Conservation (phyloP, 2,113 vertebrate genomes). For the Tor tambroides region DNA sequence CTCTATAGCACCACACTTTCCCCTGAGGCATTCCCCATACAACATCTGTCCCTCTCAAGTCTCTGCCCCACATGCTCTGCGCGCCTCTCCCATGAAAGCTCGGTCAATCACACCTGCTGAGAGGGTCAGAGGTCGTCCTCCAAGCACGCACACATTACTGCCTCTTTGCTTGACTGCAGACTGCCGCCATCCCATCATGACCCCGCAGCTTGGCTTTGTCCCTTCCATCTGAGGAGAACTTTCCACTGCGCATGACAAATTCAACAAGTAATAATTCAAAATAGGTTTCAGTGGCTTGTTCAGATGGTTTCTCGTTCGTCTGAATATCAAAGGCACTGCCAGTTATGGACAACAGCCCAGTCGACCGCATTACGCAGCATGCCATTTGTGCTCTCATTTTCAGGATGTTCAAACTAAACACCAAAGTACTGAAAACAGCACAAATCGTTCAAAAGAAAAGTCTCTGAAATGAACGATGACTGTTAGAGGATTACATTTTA, state of each 20-base stretch:
- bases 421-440: constrained; percentile 29
- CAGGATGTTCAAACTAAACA: constrained; percentile 39
- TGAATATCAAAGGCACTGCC: constrained; percentile 21
- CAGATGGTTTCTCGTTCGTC: not conserved
- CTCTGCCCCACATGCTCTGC: constrained; percentile 52
- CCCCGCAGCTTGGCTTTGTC: constrained; percentile 47
- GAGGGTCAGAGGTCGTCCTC: constrained; percentile 69
- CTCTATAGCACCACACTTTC: constrained; percentile 74
- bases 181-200: constrained; percentile 14
- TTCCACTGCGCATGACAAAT: constrained; percentile 4
- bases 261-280: constrained; percentile 5
- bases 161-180: constrained; percentile 51
- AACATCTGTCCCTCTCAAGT: constrained; percentile 74
- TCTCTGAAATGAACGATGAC: constrained; percentile 45
- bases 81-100: constrained; percentile 61
- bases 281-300: not conserved
- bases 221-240: constrained; percentile 30
- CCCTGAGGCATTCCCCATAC: constrained; percentile 66
- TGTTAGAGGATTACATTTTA: constrained; percentile 55
- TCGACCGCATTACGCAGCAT: not conserved
- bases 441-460: not conserved
- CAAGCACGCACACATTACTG: constrained; percentile 48
- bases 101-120: constrained; percentile 75
- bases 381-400: constrained; percentile 30
- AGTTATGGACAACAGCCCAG: constrained; percentile 7